These are phyloP conservation scores for Dipodomys spectabilis DNA, from an alignment of 2,113 vertebrate species.

Conservation along the genomic window DNA sequence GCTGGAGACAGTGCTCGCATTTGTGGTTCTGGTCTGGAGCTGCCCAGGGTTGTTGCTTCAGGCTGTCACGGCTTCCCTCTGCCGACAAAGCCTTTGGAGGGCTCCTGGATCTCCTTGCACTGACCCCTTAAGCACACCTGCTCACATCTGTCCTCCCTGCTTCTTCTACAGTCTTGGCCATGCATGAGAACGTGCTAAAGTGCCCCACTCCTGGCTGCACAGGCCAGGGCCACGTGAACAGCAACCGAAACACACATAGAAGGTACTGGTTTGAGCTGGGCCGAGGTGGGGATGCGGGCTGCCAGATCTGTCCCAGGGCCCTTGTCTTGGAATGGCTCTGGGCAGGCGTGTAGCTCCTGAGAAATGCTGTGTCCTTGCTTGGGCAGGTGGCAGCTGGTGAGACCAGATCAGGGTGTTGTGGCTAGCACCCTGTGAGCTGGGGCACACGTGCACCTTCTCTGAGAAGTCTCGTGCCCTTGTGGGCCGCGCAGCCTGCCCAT, in stretches of 20 bases:
- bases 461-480: not conserved
- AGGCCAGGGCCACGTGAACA: conserved; percentile 99
- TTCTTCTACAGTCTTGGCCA: conserved; percentile 92
- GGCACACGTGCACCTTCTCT: not conserved
- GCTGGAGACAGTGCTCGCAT: not conserved
- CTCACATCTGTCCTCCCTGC: conserved; percentile 10
- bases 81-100: not conserved
- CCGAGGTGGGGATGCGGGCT: not conserved
- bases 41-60: not conserved
- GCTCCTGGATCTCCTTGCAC: not conserved
- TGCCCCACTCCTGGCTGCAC: conserved; percentile 99
- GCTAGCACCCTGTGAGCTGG: not conserved
- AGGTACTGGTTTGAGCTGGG: conserved; percentile 87
- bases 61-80: no score
- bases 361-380: not conserved
- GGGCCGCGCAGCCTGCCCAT: not conserved
- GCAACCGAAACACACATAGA: conserved; percentile 99
- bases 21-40: not conserved
- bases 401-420: not conserved
- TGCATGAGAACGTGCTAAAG: conserved; percentile 99
- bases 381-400: not conserved
- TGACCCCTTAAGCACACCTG: not conserved
- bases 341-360: not conserved
- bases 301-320: not conserved
- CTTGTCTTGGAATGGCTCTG: not conserved